These are phyloP conservation scores for Neocrepidodera transversa DNA, from an alignment of 2,888 invertebrate species.

Conservation along the genomic window DNA sequence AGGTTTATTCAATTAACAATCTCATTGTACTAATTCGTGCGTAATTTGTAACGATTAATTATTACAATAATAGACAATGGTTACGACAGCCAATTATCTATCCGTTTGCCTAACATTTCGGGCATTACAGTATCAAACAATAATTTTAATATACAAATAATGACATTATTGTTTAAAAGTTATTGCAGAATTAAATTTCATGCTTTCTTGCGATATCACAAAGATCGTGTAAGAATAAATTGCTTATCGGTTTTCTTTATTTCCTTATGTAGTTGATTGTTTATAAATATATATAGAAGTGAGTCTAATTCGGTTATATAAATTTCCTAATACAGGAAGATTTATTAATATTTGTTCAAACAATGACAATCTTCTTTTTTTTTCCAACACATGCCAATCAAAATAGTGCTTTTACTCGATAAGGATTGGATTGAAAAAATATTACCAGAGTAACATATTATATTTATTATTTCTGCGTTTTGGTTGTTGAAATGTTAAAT, in stretches of 20 bases:
- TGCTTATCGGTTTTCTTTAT: slow-evolving; percentile 13
- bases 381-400: too few relatives aligned
- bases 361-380: too few relatives aligned
- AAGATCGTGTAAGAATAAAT: slow-evolving; percentile 21
- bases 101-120: slow-evolving; percentile 3
- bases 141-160: slow-evolving; percentile 16
- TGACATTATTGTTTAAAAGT: slow-evolving; percentile 22
- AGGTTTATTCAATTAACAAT: slow-evolving; percentile 8
- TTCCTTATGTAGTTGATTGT: slow-evolving; percentile 3
- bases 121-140: slow-evolving; percentile 12
- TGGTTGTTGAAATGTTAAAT: too few relatives aligned
- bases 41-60: neutral
- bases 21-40: slow-evolving; percentile 16
- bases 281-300: too few relatives aligned
- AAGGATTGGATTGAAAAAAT: too few relatives aligned
- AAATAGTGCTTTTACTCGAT: too few relatives aligned
- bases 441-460: too few relatives aligned
- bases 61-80: neutral
- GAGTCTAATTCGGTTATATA: too few relatives aligned
- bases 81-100: slow-evolving; percentile 20
- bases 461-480: too few relatives aligned
- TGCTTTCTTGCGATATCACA: slow-evolving; percentile 26
- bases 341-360: too few relatives aligned
- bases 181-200: slow-evolving; percentile 23
- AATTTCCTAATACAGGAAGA: too few relatives aligned